Evolutionary conservation across 2,113 vertebrate species (phyloP).

Genomic region (Morone chrysops): DNA sequence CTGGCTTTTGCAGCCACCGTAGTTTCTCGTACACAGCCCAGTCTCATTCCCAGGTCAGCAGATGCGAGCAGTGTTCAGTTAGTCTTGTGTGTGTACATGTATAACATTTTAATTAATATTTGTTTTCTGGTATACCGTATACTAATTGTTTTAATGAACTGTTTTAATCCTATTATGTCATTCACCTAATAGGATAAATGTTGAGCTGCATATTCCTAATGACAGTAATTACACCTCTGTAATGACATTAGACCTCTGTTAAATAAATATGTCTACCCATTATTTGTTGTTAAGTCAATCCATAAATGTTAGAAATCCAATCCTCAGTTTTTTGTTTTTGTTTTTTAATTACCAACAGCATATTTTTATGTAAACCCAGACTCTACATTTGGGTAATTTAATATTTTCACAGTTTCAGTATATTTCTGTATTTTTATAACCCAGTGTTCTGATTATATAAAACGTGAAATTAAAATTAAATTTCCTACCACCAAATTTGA

Average conservation of each 20-base stretch:
- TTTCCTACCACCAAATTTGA: not conserved
- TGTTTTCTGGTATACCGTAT: not conserved
- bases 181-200: not conserved
- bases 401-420: not conserved
- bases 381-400: not conserved
- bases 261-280: not conserved
- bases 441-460: not conserved
- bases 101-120: not conserved
- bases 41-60: too few relatives aligned
- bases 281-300: not conserved
- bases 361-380: not conserved
- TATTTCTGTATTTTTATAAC: not conserved
- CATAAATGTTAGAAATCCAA: not conserved
- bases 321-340: not conserved
- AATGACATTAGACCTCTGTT: not conserved
- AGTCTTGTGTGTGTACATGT: too few relatives aligned
- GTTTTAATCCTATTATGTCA: not conserved
- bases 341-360: not conserved
- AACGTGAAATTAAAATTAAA: not conserved
- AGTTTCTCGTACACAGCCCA: too few relatives aligned
- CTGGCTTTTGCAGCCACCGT: too few relatives aligned
- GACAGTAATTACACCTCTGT: not conserved
- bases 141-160: not conserved
- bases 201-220: not conserved
- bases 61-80: too few relatives aligned